phyloP scores from a whole-genome alignment of 2,797 vertebrate genomes.

The Neosilurus mollespiculum region DNA sequence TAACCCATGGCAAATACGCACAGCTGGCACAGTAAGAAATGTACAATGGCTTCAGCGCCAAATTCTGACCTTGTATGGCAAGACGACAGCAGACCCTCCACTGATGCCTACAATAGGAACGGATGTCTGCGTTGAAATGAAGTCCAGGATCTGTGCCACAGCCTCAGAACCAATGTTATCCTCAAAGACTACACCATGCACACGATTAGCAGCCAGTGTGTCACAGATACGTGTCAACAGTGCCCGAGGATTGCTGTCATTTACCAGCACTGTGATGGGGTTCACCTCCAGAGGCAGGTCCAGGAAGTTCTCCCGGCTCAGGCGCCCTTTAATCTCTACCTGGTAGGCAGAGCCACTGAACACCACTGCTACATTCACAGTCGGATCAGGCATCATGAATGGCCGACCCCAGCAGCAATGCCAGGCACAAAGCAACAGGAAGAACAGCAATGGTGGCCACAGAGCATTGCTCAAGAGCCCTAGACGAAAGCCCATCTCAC shows the following conservation, averaged over 20 bases:
- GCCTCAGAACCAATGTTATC: conserved; percentile 94
- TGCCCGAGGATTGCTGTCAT: conserved; percentile 91
- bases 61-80: conserved; percentile 89
- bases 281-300: conserved; percentile 94
- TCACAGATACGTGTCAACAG: conserved; percentile 91
- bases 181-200: conserved; percentile 93
- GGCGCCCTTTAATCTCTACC: conserved; percentile 80
- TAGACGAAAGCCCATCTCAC: conserved; percentile 78
- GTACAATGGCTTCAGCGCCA: not conserved
- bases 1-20: not conserved
- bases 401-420: conserved; percentile 68
- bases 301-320: conserved; percentile 92
- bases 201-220: conserved; percentile 82
- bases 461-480: conserved; percentile 72
- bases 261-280: conserved; percentile 89
- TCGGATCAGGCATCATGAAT: conserved; percentile 71
- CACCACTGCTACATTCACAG: conserved; percentile 90
- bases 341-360: conserved; percentile 88
- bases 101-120: conserved; percentile 95
- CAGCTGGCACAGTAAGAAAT: not conserved
- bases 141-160: conserved; percentile 95
- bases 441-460: conserved; percentile 68
- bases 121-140: conserved; percentile 90
- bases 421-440: conserved; percentile 59
- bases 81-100: conserved; percentile 89